Base-by-base conservation (phyloP, 2,888 invertebrate genomes). In the Monopis laevigella region DNA sequence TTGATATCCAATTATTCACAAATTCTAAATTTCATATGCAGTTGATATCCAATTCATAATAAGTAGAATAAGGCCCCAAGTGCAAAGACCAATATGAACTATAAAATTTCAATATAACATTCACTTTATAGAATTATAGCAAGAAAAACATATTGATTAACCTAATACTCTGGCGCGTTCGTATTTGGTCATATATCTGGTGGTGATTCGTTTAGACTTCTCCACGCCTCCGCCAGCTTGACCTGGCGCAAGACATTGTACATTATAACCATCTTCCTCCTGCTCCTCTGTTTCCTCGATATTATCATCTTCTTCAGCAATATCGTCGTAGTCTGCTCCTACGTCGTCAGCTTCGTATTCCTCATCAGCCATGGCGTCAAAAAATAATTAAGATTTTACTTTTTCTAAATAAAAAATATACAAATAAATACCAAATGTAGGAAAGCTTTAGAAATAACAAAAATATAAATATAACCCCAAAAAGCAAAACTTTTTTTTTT, bases 171-270 rank as follows among this genome's bases (percentile, higher is more conserved):
- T 62, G 10, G 80, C 80, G 44, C 80, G 54, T 52, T 78, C 78
- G 51, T 81, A 88, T 84, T 99, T 99, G 1, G 98, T 99, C 97
- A 99, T 97, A 59, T 96, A 99, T 56, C 93, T 90, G 0, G 98
- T 98, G 1, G 99, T 99, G 36, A 98, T 98, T 14, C 97, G 85
- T 62, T 96, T 96, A 0, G 88, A 86, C 63, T 92, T 92, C 27
- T 91, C 89, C 0, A 92, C 92, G 28, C 92, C 90, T 7, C 92
- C 92, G 0, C 88, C 88, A 26, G 88, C 88, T 61, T 90, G 90
- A 0, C 90, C 91, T 1, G 91, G 88, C 3, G 90, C 85, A 19
- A 96, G 74, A 38, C 95, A 86, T 59, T 96, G 95, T 29, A 91
- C 88, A 59, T 92, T 91, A 53, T 92, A 94, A 1, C 86, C 91